Base-by-base conservation (phyloP, 2,888 invertebrate species). In the Drosophila melanocephala region DNA sequence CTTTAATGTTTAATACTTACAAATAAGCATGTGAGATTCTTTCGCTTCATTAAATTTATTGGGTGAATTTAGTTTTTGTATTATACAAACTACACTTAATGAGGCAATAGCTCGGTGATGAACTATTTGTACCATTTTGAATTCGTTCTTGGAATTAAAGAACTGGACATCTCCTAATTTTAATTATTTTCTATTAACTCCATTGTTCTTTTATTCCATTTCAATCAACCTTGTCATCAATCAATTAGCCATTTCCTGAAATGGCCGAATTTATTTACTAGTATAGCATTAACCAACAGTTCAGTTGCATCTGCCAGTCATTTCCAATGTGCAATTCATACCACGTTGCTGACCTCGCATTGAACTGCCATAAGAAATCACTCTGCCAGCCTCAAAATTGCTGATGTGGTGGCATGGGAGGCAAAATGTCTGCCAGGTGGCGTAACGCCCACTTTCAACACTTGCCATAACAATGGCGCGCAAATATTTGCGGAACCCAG, bases 301-400 rank as follows among this genome's bases (percentile, higher is more conserved):
- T 53, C 56, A 50, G 72, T 42, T 68, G 56, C 67, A 79, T 72
- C 77, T 76, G 65, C 65, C 65, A 66, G 55, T 32, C 14, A 26
- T 26, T 60, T 74, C 61, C 58, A 68, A 35, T 75, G 60, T 39
- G 56, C 44, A 65, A 65, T 72, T 70, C 87, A 73, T 77, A 64
- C 86, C 90, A 86, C 86, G 86, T 87, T 64, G 84, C 79, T 81
- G 84, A 86, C 87, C 89, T 72, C 77, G 33, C 72, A 79, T 82
- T 87, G 88, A 87, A 84, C 87, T 78, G 87, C 85, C 75, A 89
- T 89, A 83, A 87, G 87, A 87, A 87, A 87, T 86, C 87, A 86
- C 87, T 85, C 87, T 76, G 73, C 61, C 55, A 51, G 56, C 35
- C 44, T 39, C 47, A 53, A 71, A 71, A 78, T 67, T 78, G 64